Evolutionary conservation across 2,797 vertebrate genomes (phyloP).

Genomic region (Delichon dasypus): DNA sequence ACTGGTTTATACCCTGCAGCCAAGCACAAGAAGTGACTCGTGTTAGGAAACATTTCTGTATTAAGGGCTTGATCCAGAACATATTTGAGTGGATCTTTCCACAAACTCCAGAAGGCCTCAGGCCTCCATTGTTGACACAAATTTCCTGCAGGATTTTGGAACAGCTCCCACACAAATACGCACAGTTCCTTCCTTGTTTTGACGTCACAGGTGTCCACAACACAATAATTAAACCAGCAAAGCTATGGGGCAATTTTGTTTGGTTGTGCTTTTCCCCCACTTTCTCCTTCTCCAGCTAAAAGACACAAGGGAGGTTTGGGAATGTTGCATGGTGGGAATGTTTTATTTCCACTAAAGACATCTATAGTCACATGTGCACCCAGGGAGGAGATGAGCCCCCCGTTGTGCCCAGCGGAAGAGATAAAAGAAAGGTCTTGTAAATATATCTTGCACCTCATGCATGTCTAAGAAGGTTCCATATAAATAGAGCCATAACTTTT

Average conservation of each 20-base stretch:
- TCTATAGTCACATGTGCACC: neutral
- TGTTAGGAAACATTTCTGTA: neutral
- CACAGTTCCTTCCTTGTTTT: neutral
- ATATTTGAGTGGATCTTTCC: neutral
- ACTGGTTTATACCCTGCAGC: neutral
- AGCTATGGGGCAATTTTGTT: neutral
- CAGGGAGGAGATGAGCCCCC: slow-evolving; percentile 19
- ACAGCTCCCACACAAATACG: neutral
- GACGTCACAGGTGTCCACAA: neutral
- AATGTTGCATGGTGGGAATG: neutral
- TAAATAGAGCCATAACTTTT: slow-evolving; percentile 65
- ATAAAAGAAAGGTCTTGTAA: slow-evolving; percentile 46
- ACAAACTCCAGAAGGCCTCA: neutral
- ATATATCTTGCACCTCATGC: slow-evolving; percentile 42
- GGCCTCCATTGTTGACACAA: neutral
- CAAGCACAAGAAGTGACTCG: neutral
- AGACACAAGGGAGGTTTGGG: neutral
- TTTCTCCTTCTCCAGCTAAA: slow-evolving; percentile 2
- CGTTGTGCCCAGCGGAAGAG: neutral
- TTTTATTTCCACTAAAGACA: neutral
- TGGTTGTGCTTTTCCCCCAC: fast-evolving
- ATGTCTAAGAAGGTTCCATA: slow-evolving; percentile 32
- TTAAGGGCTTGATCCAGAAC: neutral
- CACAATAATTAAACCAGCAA: neutral
- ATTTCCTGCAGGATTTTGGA: slow-evolving; percentile 32